These are phyloP conservation scores for Percopsis omiscomaycus DNA, from an alignment of 2,797 vertebrate genomes.

Conservation along the genomic window DNA sequence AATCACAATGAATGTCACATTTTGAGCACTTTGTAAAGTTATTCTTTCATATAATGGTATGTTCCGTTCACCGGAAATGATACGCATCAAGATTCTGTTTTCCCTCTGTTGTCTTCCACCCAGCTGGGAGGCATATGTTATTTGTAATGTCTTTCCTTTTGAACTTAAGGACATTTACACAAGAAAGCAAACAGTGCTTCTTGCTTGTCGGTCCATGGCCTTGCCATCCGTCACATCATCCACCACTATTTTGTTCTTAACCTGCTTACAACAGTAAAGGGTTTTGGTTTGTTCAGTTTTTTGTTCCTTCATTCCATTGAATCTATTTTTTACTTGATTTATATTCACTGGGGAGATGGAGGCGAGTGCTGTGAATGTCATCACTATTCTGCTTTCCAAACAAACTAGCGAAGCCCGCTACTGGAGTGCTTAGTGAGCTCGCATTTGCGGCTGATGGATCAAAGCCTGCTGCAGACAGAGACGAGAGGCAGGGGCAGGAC, in stretches of 20 bases:
- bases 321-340: constrained; percentile 20
- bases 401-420: constrained; percentile 49
- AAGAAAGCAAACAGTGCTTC: constrained; percentile 14
- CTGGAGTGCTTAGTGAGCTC: constrained; percentile 32
- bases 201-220: constrained; percentile 31
- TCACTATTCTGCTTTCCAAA: constrained; percentile 71
- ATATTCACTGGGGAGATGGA: constrained; percentile 54
- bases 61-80: constrained; percentile 41
- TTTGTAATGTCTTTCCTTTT: constrained; percentile 4
- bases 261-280: constrained; percentile 5
- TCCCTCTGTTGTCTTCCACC: constrained; percentile 26
- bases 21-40: constrained; percentile 5
- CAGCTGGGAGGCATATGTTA: constrained; percentile 32
- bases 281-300: constrained; percentile 12
- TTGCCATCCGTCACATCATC: constrained; percentile 34
- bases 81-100: constrained; percentile 29
- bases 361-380: constrained; percentile 62
- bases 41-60: constrained; percentile 14
- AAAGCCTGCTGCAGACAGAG: constrained; percentile 22
- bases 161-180: too few species aligned
- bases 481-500: constrained; percentile 19
- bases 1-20: constrained; percentile 1
- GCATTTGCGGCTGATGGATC: constrained; percentile 20
- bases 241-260: constrained; percentile 3
- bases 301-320: background rate